Conservation (phyloP, 2,113 vertebrate species). For the Prinia subflava region DNA sequence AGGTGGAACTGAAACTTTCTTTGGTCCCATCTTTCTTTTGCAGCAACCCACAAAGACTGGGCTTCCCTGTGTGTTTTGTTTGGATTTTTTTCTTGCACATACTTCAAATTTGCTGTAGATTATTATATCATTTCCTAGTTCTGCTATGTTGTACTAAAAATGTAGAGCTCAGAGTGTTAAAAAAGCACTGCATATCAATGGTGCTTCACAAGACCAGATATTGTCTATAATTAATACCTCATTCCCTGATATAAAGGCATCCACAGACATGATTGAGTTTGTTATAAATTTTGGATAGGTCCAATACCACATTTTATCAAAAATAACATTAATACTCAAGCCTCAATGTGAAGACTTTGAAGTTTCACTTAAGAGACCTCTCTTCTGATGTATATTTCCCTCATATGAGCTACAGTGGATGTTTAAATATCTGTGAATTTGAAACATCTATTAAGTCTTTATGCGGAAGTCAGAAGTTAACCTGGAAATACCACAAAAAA, state of each 20-base stretch:
- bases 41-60: background rate
- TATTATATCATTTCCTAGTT: background rate
- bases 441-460: background rate
- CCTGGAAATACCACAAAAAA: background rate
- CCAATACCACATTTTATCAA: background rate
- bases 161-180: background rate
- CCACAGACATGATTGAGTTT: background rate
- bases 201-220: background rate
- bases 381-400: background rate
- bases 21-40: background rate
- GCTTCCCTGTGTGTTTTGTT: background rate
- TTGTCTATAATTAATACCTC: background rate
- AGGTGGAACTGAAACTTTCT: background rate
- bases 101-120: background rate
- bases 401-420: background rate
- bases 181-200: background rate
- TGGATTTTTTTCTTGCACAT: background rate
- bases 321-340: background rate
- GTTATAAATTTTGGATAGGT: background rate
- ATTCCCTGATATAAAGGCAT: background rate
- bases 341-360: background rate
- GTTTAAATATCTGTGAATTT: background rate
- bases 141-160: background rate
- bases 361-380: background rate
- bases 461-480: background rate